Base-by-base conservation (phyloP, 2,113 vertebrate genomes). In the Rissa tridactyla region DNA sequence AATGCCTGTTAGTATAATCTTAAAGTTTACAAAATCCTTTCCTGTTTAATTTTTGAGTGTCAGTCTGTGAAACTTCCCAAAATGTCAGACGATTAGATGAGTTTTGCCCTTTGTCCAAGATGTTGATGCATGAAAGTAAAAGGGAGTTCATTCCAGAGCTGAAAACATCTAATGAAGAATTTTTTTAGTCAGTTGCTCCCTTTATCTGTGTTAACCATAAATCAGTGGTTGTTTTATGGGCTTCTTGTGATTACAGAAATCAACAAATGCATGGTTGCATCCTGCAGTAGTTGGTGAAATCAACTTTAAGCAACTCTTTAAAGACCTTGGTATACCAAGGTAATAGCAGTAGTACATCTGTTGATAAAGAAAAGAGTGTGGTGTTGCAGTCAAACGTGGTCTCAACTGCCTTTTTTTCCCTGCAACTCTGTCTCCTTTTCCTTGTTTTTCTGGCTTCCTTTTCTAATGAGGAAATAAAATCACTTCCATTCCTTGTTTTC, bases 21-120 rank as follows among this genome's bases (percentile, higher is more conserved):
- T 61, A n/a, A 69, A 66, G 76, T 93, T 93, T 92, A 94, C 22
- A 66, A 70, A 92, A 70, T 57, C 49, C n/a, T 83, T 95, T 94
- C 91, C 82, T 92, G 82, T 81, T 95, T 95, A 86, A 61, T 83
- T 92, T 88, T 66, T 7, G 9, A 88, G 38, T 70, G 55, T 88
- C 25, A 66, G 68, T 65, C 60, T 92, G 64, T 77, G 79, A 80
- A 83, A 61, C 30, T 70, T 90, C 68, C 64, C 71, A 27, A 40
- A 92, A 96, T 72, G 54, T 86, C 79, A 65, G 30, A 73, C 73
- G 49, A 58, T 82, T 66, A 79, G 40, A 80, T 65, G 66, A 72
- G 15, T 86, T 86, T 95, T 88, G 34, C 83, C 34, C 49, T 46
- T 64, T 58, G 10, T 65, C 76, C 40, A 61, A 52, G 72, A 91